Evolutionary conservation across 1,140 invertebrate genomes (phyloP), one percentile per base, ranked within the genome.

Genomic region (Drosophila bifasciata): DNA sequence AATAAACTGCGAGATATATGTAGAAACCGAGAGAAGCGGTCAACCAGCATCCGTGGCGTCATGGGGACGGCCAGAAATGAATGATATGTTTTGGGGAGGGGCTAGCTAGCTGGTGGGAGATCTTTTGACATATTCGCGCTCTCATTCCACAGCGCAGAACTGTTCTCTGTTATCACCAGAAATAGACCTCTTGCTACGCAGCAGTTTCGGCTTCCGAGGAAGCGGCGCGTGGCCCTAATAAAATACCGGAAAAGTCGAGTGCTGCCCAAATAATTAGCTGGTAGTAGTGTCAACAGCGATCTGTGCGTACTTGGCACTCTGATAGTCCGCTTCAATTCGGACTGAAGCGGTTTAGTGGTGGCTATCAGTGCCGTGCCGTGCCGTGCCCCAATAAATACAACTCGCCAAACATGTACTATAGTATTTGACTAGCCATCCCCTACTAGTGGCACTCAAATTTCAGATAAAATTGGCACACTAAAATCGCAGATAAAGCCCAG

Each of bases 171-270:
- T 69, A 69, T 69, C 66, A 39, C 66, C 66, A 49, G 3, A 68
- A 67, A 56, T 67, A 68, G 62, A 44, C 46, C 28, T 16, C 62
- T 2, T 55, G 36, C 45, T 68, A 67, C 64, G 62, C 62, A 73
- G 44, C 16, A 63, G 15, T 59, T 50, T 23, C 51, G 59, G 60
- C 21, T 5, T 76, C 74, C 56, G 48, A 44, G 46, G 32, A n/a
- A 5, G 5, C 17, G 62, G 76, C 79, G 79, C 80, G 79, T 84
- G 79, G 61, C 76, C 68, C 53, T 51, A 59, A 75, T 84, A 79
- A 80, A 80, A 60, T 44, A 44, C 15, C 46, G n/a, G 36, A 77
- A 43, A 50, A 58, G 28, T 58, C 45, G 77, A 68, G 71, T 76
- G 70, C 43, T 69, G 66, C 32, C 21, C 61, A 51, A 83, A 70